phyloP scores from a whole-genome alignment of 2,113 vertebrate genomes.

The Mormoops blainvillei region DNA sequence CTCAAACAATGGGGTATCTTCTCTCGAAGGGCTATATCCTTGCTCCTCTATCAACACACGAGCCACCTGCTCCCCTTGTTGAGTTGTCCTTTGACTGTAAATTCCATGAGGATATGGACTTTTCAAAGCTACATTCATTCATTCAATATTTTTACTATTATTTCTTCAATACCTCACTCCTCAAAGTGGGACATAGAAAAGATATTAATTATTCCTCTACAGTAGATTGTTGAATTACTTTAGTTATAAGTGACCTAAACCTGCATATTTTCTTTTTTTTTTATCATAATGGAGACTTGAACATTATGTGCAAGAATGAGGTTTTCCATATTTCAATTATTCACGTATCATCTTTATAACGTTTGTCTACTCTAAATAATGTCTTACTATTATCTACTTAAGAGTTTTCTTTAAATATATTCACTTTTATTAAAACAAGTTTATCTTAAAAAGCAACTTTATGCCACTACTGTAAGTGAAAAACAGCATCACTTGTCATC shows the following conservation, averaged over 20 bases:
- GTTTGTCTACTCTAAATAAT: not conserved
- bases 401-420: not conserved
- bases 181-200: not conserved
- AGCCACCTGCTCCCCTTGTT: not conserved
- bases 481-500: not conserved
- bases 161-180: not conserved
- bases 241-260: not conserved
- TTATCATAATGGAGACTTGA: not conserved
- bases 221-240: not conserved
- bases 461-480: not conserved
- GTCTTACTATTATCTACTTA: not conserved
- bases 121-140: not conserved
- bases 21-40: not conserved
- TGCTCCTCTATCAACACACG: not conserved
- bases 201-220: not conserved
- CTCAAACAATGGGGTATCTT: not conserved
- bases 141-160: not conserved
- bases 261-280: not conserved
- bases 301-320: not conserved
- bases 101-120: not conserved
- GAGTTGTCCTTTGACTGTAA: not conserved
- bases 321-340: not conserved
- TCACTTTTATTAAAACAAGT: not conserved
- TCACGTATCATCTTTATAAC: not conserved
- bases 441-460: not conserved